These are phyloP conservation scores for Tangachromis dhanisi DNA, from an alignment of 2,113 vertebrate genomes.

Conservation along the genomic window DNA sequence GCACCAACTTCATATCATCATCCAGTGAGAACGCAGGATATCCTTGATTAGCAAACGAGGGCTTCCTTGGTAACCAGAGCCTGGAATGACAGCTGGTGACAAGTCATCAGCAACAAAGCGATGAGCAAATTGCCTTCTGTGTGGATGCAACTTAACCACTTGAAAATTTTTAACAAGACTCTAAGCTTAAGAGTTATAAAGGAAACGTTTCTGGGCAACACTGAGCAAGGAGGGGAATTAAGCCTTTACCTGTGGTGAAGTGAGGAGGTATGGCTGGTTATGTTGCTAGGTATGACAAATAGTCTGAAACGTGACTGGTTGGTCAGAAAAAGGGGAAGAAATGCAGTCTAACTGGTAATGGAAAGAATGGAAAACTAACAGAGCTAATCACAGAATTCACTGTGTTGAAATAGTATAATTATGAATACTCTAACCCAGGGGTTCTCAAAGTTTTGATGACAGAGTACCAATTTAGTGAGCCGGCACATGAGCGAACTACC, in stretches of 20 bases:
- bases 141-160: neutral
- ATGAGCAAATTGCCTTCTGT: neutral
- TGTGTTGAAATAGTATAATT: neutral
- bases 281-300: neutral
- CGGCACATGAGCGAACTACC: neutral
- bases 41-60: neutral
- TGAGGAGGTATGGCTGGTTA: neutral
- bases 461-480: neutral
- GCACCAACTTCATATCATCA: neutral
- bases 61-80: neutral
- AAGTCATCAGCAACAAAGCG: neutral
- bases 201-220: neutral
- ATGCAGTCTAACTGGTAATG: neutral
- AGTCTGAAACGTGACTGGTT: neutral
- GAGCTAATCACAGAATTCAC: neutral
- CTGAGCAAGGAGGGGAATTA: neutral
- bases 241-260: neutral
- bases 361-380: neutral
- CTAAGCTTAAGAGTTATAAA: neutral
- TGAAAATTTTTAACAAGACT: neutral
- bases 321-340: neutral
- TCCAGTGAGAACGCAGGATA: neutral
- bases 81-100: neutral
- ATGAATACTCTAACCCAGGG: neutral
- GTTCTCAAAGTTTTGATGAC: neutral